Percentiles rank a stretch among this genome's conserved stretches.
Conservation (phyloP, 2,113 vertebrate species). For the Talpa occidentalis region DNA sequence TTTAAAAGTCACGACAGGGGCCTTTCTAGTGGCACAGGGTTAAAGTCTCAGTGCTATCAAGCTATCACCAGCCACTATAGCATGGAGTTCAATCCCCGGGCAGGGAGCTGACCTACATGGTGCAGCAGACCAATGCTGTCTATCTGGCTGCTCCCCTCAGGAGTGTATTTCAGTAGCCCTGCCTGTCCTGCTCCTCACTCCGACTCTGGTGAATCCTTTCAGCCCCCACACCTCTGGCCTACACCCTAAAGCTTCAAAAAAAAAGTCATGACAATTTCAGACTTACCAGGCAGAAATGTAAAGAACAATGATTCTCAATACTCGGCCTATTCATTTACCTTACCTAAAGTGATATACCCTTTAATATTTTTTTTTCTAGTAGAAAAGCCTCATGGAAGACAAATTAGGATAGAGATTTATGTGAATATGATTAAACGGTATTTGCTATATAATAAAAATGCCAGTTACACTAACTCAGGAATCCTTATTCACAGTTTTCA, state of each 20-base stretch:
- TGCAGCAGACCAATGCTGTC: too few species aligned
- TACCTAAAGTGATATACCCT: not conserved
- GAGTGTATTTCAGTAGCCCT: too few species aligned
- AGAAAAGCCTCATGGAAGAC: not conserved
- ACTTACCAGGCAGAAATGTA: not conserved
- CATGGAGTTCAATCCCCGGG: too few species aligned
- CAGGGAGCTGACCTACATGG: too few species aligned
- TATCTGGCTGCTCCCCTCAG: too few species aligned
- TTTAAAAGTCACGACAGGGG: not conserved
- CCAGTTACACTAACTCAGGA: not conserved
- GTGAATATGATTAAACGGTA: not conserved
- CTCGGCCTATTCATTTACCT: not conserved
- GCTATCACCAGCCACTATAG: too few species aligned
- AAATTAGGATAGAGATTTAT: slow-evolving; percentile 37
- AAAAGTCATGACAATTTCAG: slow-evolving; percentile 36
- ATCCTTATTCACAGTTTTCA: slow-evolving; percentile 41
- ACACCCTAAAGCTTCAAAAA: not conserved
- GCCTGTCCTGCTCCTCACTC: too few species aligned
- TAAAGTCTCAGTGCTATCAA: too few species aligned
- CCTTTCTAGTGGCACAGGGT: too few species aligned
- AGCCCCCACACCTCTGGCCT: too few species aligned
- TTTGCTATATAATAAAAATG: slow-evolving; percentile 56
- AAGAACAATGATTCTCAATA: slow-evolving; percentile 6
- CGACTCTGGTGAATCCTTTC: too few species aligned
- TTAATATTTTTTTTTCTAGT: slow-evolving; percentile 29